Evolutionary conservation across 2,888 invertebrate genomes (phyloP), one percentile per base, ranked within the genome.

Genomic region (Euclidia mi): DNA sequence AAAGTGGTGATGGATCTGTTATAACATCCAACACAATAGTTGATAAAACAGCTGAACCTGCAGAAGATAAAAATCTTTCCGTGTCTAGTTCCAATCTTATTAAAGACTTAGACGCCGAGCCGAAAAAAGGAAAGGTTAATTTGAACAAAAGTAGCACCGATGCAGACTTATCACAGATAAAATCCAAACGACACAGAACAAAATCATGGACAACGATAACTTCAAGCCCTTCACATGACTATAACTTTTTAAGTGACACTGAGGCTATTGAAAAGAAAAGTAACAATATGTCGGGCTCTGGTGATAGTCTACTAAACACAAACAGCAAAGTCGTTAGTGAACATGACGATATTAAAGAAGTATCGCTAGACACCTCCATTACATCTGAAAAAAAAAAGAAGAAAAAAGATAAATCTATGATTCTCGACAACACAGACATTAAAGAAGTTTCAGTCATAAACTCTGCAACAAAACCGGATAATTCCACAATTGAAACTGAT

Each of bases 171-270:
- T 15, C 62, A 35, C 71, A 67, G 44, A 58, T 68, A 0, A 78
- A 78, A 66, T 72, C 18, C 43, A 88, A 87, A 66, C 85, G 88
- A 56, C 81, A 79, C 38, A 83, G 91, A 78, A 89, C 89, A 12
- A 89, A 87, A 63, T 92, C 93, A 17, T 90, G 86, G 83, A 85
- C 89, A 53, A 79, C 78, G 28, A 49, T 81, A 9, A 59, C 77
- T 29, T 49, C 63, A 11, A 40, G 64, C 42, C 58, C 71, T 52
- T 18, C 58, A 46, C 72, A 60, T 37, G 78, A 84, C 32, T 74
- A 44, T 44, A 76, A 59, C 47, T 87, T 81, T 64, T 79, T 78
- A 48, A 91, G 90, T 72, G 91, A 92, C 56, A 88, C 74, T 80
- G 87, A 87, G 57, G 65, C 52, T 11, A 48, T 53, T 25, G 87